Evolutionary conservation across 2,888 invertebrate genomes (phyloP).

Genomic region (Myopa testacea): DNA sequence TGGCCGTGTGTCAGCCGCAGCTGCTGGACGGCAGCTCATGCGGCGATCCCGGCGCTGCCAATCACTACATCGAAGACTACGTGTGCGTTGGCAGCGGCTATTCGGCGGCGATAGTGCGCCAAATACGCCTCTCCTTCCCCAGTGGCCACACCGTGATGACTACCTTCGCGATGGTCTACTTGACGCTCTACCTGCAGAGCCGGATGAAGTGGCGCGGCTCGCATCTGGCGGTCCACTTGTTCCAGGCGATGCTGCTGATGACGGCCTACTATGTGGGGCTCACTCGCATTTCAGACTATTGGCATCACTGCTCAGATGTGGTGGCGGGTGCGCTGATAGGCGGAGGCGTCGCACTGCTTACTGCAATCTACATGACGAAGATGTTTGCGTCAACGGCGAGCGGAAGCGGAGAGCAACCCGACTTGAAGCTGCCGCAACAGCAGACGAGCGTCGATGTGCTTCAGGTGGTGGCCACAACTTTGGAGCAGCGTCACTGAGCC

Average conservation of each 20-base stretch:
- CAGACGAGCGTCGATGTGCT: slow-evolving; percentile 45
- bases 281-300: slow-evolving; percentile 59
- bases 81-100: slow-evolving; percentile 72
- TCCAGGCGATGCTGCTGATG: slow-evolving; percentile 73
- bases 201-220: slow-evolving; percentile 84
- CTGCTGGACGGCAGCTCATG: slow-evolving; percentile 72
- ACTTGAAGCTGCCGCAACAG: background rate
- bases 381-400: slow-evolving; percentile 31
- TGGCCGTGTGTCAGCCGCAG: slow-evolving; percentile 81
- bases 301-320: slow-evolving; percentile 65
- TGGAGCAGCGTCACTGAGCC: slow-evolving; percentile 55
- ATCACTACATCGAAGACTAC: slow-evolving; percentile 80
- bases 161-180: slow-evolving; percentile 84
- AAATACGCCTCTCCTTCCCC: slow-evolving; percentile 87
- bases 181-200: slow-evolving; percentile 86
- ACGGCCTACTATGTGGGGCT: slow-evolving; percentile 62
- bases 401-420: background rate
- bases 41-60: slow-evolving; percentile 71
- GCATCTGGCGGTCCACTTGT: slow-evolving; percentile 81
- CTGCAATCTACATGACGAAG: slow-evolving; percentile 54
- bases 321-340: slow-evolving; percentile 56
- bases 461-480: slow-evolving; percentile 54
- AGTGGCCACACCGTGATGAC: slow-evolving; percentile 92
- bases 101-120: slow-evolving; percentile 73
- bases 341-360: slow-evolving; percentile 54